phyloP scores from a whole-genome alignment of 2,888 invertebrate genomes.

The Bugula neritina region DNA sequence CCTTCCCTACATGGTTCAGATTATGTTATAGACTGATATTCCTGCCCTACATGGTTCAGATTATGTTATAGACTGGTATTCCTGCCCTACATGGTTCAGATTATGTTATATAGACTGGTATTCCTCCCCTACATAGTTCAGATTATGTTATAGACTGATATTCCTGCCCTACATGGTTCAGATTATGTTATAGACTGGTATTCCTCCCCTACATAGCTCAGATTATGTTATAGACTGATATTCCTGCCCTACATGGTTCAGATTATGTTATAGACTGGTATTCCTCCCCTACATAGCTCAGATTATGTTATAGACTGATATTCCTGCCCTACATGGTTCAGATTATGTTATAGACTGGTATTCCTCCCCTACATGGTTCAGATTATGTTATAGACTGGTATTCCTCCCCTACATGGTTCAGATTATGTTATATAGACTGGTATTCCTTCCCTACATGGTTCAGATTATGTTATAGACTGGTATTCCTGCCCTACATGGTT shows the following conservation, averaged over 20 bases:
- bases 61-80: constrained; percentile 49
- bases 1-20: constrained; percentile 47
- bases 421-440: constrained; percentile 47
- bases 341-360: constrained; percentile 47
- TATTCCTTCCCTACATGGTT: constrained; percentile 49
- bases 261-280: constrained; percentile 47
- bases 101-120: constrained; percentile 48
- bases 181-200: constrained; percentile 47
- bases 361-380: constrained; percentile 49
- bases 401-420: constrained; percentile 49
- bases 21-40: constrained; percentile 49
- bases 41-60: constrained; percentile 46
- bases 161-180: constrained; percentile 48
- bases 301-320: constrained; percentile 47
- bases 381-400: constrained; percentile 47
- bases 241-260: constrained; percentile 48
- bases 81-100: constrained; percentile 46
- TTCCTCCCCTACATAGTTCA: constrained; percentile 49
- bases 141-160: constrained; percentile 47
- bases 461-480: constrained; percentile 48
- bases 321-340: constrained; percentile 48
- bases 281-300: constrained; percentile 49
- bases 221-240: constrained; percentile 47
- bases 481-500: constrained; percentile 48
- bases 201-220: constrained; percentile 49